Evolutionary conservation across 2,888 invertebrate species (phyloP).

Genomic region (Drosophila koepferae): DNA sequence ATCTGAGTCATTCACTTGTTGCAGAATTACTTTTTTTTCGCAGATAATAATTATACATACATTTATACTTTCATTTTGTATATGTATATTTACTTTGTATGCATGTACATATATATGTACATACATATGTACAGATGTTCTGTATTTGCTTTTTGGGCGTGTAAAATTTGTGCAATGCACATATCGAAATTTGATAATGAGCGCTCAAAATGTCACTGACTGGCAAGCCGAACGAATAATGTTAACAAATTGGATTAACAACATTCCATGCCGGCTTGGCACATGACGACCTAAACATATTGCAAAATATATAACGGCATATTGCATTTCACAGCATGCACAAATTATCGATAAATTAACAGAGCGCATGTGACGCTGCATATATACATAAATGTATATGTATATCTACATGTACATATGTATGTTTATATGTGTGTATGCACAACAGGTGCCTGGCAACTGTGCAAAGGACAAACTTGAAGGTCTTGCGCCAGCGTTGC

Average conservation of each 20-base stretch:
- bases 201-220: constrained; percentile 57
- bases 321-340: constrained; percentile 38
- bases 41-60: constrained; percentile 64
- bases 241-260: constrained; percentile 24
- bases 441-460: constrained; percentile 80
- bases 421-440: constrained; percentile 19
- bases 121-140: constrained; percentile 37
- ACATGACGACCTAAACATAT: constrained; percentile 32
- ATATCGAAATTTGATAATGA: constrained; percentile 61
- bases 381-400: not conserved
- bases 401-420: not conserved
- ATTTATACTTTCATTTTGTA: not conserved
- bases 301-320: constrained; percentile 31
- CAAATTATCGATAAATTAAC: constrained; percentile 55
- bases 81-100: constrained; percentile 7
- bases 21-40: constrained; percentile 59
- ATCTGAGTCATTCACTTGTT: constrained; percentile 78
- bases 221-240: constrained; percentile 13
- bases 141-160: constrained; percentile 36
- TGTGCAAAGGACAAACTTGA: constrained; percentile 78
- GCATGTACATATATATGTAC: constrained; percentile 6
- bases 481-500: constrained; percentile 60
- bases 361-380: constrained; percentile 12
- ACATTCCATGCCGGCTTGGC: constrained; percentile 16
- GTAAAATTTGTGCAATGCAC: constrained; percentile 56